These are phyloP conservation scores for Ochropacha duplaris DNA, from an alignment of 2,888 invertebrate species.

Conservation along the genomic window DNA sequence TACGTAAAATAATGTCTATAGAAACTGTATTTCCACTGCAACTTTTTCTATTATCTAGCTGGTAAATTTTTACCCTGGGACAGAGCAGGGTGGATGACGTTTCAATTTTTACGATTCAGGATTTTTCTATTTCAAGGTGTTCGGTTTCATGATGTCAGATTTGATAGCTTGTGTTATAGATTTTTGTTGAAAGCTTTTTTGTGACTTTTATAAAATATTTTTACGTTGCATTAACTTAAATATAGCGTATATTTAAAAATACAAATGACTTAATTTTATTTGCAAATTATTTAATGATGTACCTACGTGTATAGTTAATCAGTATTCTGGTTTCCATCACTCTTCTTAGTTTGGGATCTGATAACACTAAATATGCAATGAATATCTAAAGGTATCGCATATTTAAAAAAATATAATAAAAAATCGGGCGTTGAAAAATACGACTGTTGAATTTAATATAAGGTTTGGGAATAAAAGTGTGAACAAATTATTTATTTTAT, in stretches of 20 bases:
- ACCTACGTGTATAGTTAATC: too few species aligned
- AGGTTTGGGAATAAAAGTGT: background rate
- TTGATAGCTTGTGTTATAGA: constrained; percentile 22
- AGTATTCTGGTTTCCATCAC: too few species aligned
- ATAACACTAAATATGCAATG: too few species aligned
- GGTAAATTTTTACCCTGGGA: constrained; percentile 28
- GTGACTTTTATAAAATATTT: constrained; percentile 6
- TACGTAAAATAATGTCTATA: constrained; percentile 11
- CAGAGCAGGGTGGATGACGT: constrained; percentile 29
- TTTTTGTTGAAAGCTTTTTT: constrained; percentile 14
- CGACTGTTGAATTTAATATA: too few species aligned
- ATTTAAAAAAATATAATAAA: too few species aligned
- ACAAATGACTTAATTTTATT: background rate
- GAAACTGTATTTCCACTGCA: constrained; percentile 17
- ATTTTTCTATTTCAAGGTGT: constrained; percentile 55
- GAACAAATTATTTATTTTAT: background rate
- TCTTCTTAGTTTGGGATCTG: too few species aligned
- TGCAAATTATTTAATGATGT: too few species aligned
- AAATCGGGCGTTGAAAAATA: background rate
- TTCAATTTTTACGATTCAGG: constrained; percentile 41
- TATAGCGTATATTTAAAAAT: too few species aligned
- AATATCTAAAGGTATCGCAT: too few species aligned
- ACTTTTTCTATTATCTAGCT: background rate
- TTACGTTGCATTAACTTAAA: background rate
- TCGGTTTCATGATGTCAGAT: constrained; percentile 32